Percentiles rank a stretch among this genome's conserved stretches.
phyloP scores from a whole-genome alignment of 2,797 vertebrate species.

The Gambusia yucatana region DNA sequence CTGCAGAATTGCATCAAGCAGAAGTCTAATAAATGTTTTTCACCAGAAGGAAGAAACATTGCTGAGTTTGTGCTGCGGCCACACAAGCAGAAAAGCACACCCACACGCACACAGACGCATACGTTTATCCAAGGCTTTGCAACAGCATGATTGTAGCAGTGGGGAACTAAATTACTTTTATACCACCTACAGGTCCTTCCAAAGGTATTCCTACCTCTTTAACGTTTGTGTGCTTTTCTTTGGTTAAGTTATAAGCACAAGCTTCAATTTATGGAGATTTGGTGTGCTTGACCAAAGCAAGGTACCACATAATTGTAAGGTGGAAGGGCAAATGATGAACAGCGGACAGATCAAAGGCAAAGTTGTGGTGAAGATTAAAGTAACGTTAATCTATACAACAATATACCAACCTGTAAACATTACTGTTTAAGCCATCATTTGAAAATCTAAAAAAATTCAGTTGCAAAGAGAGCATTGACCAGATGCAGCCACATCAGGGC shows the following conservation, averaged over 20 bases:
- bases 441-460: background rate
- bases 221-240: background rate
- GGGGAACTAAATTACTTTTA: conserved; percentile 14
- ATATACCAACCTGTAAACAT: background rate
- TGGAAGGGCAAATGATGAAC: background rate
- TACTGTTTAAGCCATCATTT: background rate
- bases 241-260: background rate
- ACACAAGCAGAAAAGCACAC: conserved; percentile 2
- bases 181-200: conserved; percentile 1
- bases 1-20: conserved; percentile 33
- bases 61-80: background rate
- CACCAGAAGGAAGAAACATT: conserved; percentile 16
- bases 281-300: conserved; percentile 2
- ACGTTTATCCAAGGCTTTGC: conserved; percentile 6
- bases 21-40: conserved; percentile 25
- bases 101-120: conserved; percentile 1
- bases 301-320: conserved; percentile 3
- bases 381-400: background rate
- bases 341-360: background rate
- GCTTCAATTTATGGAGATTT: background rate
- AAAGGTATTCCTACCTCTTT: background rate
- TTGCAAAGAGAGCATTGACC: background rate
- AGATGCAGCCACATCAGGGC: background rate
- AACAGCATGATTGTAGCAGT: background rate
- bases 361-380: conserved; percentile 1